These are phyloP conservation scores for Clarias magur DNA, from an alignment of 2,113 vertebrate genomes.

Conservation along the genomic window DNA sequence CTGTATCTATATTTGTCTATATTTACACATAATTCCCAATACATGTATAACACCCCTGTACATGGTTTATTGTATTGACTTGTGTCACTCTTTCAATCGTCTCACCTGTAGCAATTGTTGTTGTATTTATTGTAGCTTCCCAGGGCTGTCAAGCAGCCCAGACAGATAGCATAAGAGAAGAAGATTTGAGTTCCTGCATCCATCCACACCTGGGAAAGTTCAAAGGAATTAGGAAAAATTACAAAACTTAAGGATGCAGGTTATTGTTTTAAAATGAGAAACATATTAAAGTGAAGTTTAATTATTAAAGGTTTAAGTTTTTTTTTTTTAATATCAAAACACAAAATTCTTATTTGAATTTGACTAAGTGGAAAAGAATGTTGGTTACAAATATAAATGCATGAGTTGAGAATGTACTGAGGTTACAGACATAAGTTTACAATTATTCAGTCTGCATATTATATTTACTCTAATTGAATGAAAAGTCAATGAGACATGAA, in stretches of 20 bases:
- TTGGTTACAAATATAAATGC: background rate
- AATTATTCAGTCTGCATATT: background rate
- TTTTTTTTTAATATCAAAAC: background rate
- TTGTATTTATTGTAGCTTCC: conserved; percentile 97
- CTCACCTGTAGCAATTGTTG: conserved; percentile 96
- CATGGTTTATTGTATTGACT: background rate
- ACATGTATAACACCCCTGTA: background rate
- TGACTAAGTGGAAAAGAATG: background rate
- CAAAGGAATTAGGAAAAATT: conserved; percentile 14
- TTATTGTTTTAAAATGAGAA: background rate
- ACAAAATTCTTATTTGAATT: background rate
- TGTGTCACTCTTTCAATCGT: background rate
- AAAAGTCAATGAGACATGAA: background rate
- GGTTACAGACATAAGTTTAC: background rate
- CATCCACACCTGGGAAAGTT: conserved; percentile 88
- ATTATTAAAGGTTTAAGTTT: background rate
- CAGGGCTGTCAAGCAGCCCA: conserved; percentile 91
- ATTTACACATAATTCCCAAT: background rate
- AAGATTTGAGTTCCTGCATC: conserved; percentile 97
- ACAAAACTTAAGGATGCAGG: background rate
- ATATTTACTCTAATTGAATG: too few relatives aligned
- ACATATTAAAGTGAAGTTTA: background rate
- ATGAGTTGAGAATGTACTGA: background rate
- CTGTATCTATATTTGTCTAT: background rate
- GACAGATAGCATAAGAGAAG: conserved; percentile 94